Evolutionary conservation across 2,888 invertebrate genomes (phyloP), one percentile per base, ranked within the genome.

Genomic region (Terebella lapidaria): DNA sequence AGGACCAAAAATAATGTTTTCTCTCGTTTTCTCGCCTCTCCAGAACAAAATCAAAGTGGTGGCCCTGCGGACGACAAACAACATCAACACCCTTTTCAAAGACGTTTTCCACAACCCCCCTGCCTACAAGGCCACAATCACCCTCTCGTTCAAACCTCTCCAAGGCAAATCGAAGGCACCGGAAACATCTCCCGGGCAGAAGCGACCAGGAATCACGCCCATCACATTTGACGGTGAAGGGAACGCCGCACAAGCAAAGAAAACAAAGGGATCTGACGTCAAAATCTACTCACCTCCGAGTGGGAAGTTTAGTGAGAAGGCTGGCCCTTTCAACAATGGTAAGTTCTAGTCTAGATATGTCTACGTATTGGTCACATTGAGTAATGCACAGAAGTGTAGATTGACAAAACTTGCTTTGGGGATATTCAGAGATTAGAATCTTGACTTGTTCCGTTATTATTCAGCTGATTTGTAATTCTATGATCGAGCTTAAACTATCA

Each of bases 81-180:
- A 96, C 80, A 94, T 96, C 65, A 93, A 92, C 76, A 86, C 88
- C 1, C 84, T 96, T 53, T 93, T 96, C 67, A 90, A 92, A 78
- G 96, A 96, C 82, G 84, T 96, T 67, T 95, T 96, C 83, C 91
- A 94, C 79, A 89, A 89, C 59, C 94, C 95, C 18, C 96, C 96
- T 3, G 89, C 91, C 71, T 95, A 91, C 81, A 94, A 94, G 78
- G 89, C 74, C 46, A 59, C 68, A 24, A 61, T 81, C 55, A 74
- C 70, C 24, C 67, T 80, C 24, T 81, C 81, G 59, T 81, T 80
- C 79, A 77, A 74, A 72, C 76, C 78, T 49, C 60, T 73, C 22
- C 62, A 4, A 10, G 15, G 27, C 15, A 28, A 15, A 5, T 15
- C 27, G 15, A 25, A 22, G 5, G 27, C 53, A 4, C 27, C 10